A percentile compares a stretch with the other conserved stretches of the same genome.
phyloP scores from a whole-genome alignment of 2,888 invertebrate genomes.

The Timema podura region DNA sequence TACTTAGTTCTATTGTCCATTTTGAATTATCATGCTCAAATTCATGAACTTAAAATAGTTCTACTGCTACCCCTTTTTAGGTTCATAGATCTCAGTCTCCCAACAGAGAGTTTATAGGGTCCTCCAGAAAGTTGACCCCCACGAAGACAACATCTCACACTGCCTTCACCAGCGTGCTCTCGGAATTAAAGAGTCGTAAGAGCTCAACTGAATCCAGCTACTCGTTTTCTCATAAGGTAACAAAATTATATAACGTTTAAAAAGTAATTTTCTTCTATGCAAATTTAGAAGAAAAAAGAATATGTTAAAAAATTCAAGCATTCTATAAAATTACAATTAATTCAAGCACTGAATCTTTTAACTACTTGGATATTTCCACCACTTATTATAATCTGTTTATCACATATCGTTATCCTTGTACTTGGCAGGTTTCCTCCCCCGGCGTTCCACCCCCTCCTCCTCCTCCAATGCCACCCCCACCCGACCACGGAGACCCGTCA shows the following conservation, averaged over 20 bases:
- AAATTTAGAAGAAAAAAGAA: too few species aligned
- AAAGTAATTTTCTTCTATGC: too few species aligned
- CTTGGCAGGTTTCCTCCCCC: constrained; percentile 18
- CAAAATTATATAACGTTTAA: too few species aligned
- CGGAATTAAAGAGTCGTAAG: constrained; percentile 49
- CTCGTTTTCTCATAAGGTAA: constrained; percentile 34
- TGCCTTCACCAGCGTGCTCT: constrained; percentile 50
- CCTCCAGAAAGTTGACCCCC: constrained; percentile 25
- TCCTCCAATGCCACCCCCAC: constrained; percentile 84
- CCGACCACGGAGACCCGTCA: constrained; percentile 74
- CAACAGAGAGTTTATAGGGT: constrained; percentile 36
- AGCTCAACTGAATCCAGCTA: constrained; percentile 44
- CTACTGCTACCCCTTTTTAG: constrained; percentile 38
- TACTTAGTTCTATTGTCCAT: too few species aligned
- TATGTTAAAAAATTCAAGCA: too few species aligned
- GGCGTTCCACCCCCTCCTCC: constrained; percentile 68
- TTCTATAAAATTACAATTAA: too few species aligned
- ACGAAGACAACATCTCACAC: constrained; percentile 42
- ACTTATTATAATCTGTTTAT: too few species aligned
- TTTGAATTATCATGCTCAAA: too few species aligned
- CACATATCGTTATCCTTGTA: too few species aligned
- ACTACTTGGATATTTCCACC: too few species aligned
- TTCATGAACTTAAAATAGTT: too few species aligned
- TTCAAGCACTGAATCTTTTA: too few species aligned
- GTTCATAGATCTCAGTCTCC: constrained; percentile 48